phyloP scores from a whole-genome alignment of 2,113 vertebrate species.

The Sebastes fasciatus region DNA sequence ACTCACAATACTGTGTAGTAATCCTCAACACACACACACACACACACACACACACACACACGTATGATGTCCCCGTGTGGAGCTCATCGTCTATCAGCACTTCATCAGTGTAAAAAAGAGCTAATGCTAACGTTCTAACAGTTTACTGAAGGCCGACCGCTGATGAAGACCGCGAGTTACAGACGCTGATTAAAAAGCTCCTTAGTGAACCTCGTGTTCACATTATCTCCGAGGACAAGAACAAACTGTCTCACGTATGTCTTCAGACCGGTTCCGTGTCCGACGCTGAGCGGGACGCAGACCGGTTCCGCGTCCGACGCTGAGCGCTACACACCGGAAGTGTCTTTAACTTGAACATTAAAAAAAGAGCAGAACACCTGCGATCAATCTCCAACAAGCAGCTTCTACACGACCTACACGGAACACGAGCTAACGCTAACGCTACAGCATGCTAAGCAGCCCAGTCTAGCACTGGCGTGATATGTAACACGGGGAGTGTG shows the following conservation, averaged over 20 bases:
- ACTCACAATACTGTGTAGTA: background rate
- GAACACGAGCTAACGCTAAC: conserved; percentile 55
- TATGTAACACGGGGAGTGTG: background rate
- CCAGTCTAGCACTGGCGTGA: conserved; percentile 39
- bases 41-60: background rate
- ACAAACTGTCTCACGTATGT: no score
- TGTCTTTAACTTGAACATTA: background rate
- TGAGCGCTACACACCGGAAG: background rate
- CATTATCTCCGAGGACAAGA: no score
- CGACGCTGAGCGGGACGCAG: no score
- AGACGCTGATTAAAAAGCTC: no score
- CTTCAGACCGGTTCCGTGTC: no score
- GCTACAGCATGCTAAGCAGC: conserved; percentile 62
- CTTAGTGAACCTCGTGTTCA: no score
- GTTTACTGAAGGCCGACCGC: no score
- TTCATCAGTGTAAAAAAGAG: no score
- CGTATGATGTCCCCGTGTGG: background rate
- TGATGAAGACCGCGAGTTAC: no score
- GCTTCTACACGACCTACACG: conserved; percentile 42
- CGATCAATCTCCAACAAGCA: conserved; percentile 30
- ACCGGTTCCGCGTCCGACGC: no score
- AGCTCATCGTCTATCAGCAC: no score
- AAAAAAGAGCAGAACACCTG: conserved; percentile 14
- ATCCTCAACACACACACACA: background rate
- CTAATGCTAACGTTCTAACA: no score